Conservation (phyloP, 37 sponge, comb jelly and placozoan species). For the Beroe forskalii region DNA sequence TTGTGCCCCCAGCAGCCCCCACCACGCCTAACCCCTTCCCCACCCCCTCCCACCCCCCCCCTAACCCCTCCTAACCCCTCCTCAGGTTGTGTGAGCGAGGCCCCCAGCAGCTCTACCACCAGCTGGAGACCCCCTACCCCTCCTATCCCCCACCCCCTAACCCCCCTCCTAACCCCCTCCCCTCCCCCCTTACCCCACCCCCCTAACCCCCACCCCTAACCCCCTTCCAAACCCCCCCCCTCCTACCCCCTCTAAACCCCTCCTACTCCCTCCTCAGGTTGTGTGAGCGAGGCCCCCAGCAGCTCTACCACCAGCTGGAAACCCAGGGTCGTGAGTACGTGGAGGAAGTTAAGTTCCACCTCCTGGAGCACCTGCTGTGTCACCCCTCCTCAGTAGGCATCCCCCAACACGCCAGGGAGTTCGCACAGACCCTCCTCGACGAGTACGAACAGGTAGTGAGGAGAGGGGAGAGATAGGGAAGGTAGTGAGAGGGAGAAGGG, state of each 20-base stretch:
- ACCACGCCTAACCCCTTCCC: no score
- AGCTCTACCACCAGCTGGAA: slow-evolving; percentile 61
- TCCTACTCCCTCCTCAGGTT: no score
- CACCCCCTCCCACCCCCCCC: no score
- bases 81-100: slow-evolving; percentile 61
- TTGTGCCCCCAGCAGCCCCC: no score
- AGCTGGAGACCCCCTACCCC: slow-evolving; percentile 61
- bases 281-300: slow-evolving; percentile 60
- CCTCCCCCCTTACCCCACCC: no score
- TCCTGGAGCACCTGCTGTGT: slow-evolving; percentile 45
- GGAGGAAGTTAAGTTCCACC: slow-evolving; percentile 60
- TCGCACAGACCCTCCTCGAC: slow-evolving; percentile 57
- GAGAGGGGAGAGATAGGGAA: neutral
- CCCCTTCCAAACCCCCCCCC: no score
- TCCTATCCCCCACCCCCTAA: no score
- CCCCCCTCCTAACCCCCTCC: no score
- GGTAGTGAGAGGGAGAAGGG: no score
- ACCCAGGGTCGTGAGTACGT: slow-evolving; percentile 51
- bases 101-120: slow-evolving; percentile 64
- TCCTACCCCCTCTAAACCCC: no score
- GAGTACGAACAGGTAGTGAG: slow-evolving; percentile 36
- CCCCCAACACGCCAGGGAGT: slow-evolving; percentile 50
- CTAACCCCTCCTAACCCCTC: no score
- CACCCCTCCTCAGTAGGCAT: slow-evolving; percentile 58
- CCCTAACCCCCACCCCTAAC: no score